Evolutionary conservation across 2,888 invertebrate species (phyloP), one percentile per base, ranked within the genome.

Genomic region (Sisyra nigra): DNA sequence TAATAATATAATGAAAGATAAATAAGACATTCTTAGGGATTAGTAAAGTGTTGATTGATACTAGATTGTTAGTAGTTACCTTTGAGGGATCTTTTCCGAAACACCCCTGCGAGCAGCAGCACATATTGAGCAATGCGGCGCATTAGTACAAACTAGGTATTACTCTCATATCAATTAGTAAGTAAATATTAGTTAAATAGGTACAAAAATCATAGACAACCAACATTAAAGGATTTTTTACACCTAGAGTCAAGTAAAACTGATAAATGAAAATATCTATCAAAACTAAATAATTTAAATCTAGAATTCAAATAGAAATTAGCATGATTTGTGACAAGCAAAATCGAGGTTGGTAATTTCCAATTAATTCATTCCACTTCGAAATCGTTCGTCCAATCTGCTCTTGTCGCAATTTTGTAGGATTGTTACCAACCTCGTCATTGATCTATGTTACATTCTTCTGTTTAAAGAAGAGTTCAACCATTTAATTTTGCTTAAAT

Each of bases 61-160:
- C 32, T 30, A 35, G 42, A 42, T 42, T 38, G 59, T 58, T 63
- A 62, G 63, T 74, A 79, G 79, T 84, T 85, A 85, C 85, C 86
- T 86, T 85, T 85, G 81, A 85, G 84, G 79, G 85, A 86, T 83
- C 85, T 83, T 85, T 86, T 86, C 84, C 86, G 85, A 85, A 85
- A 86, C 80, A 86, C 84, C 80, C 86, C 85, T 86, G 67, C 70
- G 69, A 68, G 70, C 69, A 69, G 40, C 43, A 43, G 43, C 43
- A 34, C 38, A 62, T 62, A 62, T 61, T 61, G 62, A 59, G 57
- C 58, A 62, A 62, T 48, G 57, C 58, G 59, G 60, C 60, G 59
- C 59, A 61, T 62, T 61, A 62, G 61, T 60, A 38, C 24, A 38
- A 32, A 15, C 31, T 32, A 30, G 17, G 17, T 37, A 18, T 37